phyloP scores from a whole-genome alignment of 2,888 invertebrate genomes.

The Argynnis bischoffii region DNA sequence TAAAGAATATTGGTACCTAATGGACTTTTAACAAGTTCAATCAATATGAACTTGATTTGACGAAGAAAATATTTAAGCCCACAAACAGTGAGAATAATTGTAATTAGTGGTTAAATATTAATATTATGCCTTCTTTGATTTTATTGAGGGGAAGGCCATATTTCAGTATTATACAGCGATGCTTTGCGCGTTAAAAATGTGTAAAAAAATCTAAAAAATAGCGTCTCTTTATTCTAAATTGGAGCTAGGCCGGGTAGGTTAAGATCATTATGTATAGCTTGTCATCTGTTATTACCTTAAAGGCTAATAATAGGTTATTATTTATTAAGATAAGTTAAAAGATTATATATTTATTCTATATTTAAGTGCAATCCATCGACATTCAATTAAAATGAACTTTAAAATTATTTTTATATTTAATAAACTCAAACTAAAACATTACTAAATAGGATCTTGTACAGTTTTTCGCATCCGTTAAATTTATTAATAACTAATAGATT shows the following conservation, averaged over 20 bases:
- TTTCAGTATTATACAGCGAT: slow-evolving; percentile 28
- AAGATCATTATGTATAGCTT: slow-evolving; percentile 48
- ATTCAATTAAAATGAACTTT: not conserved
- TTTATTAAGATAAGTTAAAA: no score
- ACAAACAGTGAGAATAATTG: not conserved
- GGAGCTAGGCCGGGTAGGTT: slow-evolving; percentile 75
- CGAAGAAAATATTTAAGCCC: not conserved
- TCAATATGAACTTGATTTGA: not conserved
- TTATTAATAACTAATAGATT: not conserved
- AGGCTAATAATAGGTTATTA: no score
- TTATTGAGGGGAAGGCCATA: not conserved
- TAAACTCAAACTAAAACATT: not conserved
- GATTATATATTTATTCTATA: no score
- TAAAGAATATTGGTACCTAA: not conserved
- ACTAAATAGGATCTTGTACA: slow-evolving; percentile 13
- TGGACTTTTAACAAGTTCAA: not conserved
- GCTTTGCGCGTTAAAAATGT: slow-evolving; percentile 42
- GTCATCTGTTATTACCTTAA: slow-evolving; percentile 8
- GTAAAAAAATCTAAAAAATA: slow-evolving; percentile 44
- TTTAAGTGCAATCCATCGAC: not conserved
- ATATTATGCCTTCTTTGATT: not conserved
- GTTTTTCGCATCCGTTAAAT: not conserved
- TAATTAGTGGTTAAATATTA: not conserved
- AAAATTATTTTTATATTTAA: slow-evolving; percentile 2
- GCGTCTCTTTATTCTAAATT: slow-evolving; percentile 72